Percentiles rank a stretch among this genome's conserved stretches.
Evolutionary conservation across 2,888 invertebrate species (phyloP).

Genomic region (Xanthorhoe spadicearia): DNA sequence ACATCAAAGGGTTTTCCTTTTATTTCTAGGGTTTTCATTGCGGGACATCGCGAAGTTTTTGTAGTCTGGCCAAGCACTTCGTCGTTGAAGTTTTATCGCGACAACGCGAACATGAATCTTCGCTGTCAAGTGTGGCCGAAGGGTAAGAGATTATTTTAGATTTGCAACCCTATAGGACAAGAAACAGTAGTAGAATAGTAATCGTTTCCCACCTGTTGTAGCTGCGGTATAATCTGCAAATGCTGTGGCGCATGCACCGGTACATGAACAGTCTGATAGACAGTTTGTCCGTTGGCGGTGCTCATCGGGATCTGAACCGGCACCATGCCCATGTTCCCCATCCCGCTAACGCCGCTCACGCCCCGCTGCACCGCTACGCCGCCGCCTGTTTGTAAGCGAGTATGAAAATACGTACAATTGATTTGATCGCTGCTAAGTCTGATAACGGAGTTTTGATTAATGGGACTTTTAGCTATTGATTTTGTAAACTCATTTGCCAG

Average conservation of each 20-base stretch:
- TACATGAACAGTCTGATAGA: conserved; percentile 97
- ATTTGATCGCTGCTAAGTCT: background rate
- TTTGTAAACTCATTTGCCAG: background rate
- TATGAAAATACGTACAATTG: background rate
- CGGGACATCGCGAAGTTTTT: no score
- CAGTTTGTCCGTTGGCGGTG: conserved; percentile 94
- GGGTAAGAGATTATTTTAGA: no score
- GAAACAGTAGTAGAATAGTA: no score
- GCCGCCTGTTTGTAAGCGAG: conserved; percentile 48
- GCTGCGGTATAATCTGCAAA: conserved; percentile 92
- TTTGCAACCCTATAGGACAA: no score
- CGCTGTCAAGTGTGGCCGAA: no score
- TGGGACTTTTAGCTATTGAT: background rate
- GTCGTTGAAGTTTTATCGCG: no score
- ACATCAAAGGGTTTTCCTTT: no score
- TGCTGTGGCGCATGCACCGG: conserved; percentile 93
- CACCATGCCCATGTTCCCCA: conserved; percentile 86
- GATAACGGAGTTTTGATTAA: no score
- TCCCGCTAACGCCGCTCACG: conserved; percentile 61
- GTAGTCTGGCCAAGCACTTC: no score
- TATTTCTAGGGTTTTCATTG: no score
- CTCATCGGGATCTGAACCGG: conserved; percentile 96
- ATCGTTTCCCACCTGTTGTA: conserved; percentile 87
- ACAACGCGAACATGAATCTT: no score
- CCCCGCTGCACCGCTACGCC: conserved; percentile 60